phyloP scores from a whole-genome alignment of 2,888 invertebrate species.

The Amblyjoppa proteus region DNA sequence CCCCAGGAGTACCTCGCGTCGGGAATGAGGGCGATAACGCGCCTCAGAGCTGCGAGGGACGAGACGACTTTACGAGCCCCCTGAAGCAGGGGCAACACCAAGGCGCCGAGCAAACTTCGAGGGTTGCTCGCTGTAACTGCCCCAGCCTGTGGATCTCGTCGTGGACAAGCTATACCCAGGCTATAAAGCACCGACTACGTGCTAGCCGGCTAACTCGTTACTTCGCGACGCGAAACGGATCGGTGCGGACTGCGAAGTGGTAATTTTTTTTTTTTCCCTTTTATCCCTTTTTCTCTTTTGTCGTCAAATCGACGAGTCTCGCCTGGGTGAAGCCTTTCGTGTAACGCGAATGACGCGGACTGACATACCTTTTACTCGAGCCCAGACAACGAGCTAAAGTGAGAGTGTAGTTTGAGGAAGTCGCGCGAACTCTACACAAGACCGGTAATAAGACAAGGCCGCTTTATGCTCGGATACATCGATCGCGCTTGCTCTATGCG shows the following conservation, averaged over 20 bases:
- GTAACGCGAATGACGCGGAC: neutral
- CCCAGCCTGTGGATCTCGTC: slow-evolving; percentile 11
- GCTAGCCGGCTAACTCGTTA: slow-evolving; percentile 17
- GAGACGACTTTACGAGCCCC: slow-evolving; percentile 31
- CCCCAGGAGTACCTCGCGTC: slow-evolving; percentile 10
- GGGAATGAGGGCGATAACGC: slow-evolving; percentile 42
- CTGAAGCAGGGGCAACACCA: neutral
- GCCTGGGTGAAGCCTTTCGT: neutral
- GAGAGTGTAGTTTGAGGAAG: slow-evolving; percentile 31
- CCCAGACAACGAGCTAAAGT: neutral
- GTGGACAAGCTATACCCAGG: neutral
- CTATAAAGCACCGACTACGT: neutral
- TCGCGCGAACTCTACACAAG: slow-evolving; percentile 27
- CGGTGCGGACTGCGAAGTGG: slow-evolving; percentile 15
- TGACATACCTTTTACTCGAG: slow-evolving; percentile 29
- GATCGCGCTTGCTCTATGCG: neutral
- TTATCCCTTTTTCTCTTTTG: neutral
- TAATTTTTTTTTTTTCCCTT: neutral
- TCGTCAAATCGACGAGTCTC: slow-evolving; percentile 23
- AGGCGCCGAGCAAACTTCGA: slow-evolving; percentile 22
- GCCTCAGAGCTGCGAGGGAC: slow-evolving; percentile 2
- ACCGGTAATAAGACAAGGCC: slow-evolving; percentile 20
- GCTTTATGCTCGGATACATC: slow-evolving; percentile 15
- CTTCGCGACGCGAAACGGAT: slow-evolving; percentile 37
- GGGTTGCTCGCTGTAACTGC: neutral